These are phyloP conservation scores for Teleogryllus oceanicus DNA, from an alignment of 2,888 invertebrate genomes.

Conservation along the genomic window DNA sequence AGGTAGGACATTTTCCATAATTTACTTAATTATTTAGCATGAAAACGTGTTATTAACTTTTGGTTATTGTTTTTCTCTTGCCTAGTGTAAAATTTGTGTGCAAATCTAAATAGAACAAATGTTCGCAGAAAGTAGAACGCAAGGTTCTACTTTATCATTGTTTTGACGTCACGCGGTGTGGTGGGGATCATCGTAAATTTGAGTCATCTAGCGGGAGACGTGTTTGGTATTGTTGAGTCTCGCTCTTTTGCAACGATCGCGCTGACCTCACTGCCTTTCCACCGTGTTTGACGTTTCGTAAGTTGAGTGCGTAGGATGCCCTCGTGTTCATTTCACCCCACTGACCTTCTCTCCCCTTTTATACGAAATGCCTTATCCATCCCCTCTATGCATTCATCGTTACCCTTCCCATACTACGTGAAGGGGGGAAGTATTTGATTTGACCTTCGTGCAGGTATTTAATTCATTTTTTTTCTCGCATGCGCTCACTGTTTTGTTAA, in stretches of 20 bases:
- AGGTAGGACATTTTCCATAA: neutral
- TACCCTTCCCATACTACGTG: no score
- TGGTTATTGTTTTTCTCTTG: neutral
- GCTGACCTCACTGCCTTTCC: constrained; percentile 18
- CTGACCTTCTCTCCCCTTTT: neutral
- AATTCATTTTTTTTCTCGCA: neutral
- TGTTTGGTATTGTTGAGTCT: neutral
- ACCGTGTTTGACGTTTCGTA: neutral
- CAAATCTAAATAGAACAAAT: neutral
- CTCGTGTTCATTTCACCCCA: constrained; percentile 9
- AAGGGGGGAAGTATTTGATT: no score
- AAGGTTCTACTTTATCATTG: neutral
- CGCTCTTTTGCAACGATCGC: neutral
- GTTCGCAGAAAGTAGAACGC: constrained; percentile 4
- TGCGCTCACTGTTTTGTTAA: neutral
- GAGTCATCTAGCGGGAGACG: constrained; percentile 2
- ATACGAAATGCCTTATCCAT: neutral
- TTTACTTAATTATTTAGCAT: neutral
- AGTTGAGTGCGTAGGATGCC: neutral
- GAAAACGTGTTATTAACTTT: neutral
- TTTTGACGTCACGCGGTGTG: neutral
- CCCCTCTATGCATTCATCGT: neutral
- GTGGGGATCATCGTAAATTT: constrained; percentile 18
- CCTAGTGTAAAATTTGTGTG: neutral
- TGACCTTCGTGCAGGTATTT: neutral